A percentile compares a stretch with the other conserved stretches of the same genome.
Evolutionary conservation across 2,113 vertebrate species (phyloP).

Genomic region (Coregonus clupeaformis): DNA sequence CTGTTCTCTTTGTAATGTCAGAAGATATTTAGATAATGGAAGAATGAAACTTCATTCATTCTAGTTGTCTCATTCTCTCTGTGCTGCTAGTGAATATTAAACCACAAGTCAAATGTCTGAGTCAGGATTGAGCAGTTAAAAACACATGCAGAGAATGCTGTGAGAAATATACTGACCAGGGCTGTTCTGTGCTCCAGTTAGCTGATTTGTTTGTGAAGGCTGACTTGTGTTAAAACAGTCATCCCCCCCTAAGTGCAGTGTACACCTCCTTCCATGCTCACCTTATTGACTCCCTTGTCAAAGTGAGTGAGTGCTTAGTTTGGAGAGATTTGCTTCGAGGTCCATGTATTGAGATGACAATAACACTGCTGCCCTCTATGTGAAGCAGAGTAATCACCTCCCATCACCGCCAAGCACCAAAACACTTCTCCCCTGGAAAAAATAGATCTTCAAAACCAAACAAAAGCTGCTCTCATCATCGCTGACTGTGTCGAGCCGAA

Average conservation of each 20-base stretch:
- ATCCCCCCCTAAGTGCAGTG: constrained; percentile 5
- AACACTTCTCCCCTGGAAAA: background rate
- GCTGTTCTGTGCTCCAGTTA: background rate
- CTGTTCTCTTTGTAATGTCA: background rate
- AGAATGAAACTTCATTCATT: background rate
- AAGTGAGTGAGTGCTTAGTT: constrained; percentile 12
- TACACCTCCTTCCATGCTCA: background rate
- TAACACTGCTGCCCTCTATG: background rate
- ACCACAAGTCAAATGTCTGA: background rate
- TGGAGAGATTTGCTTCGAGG: constrained; percentile 4
- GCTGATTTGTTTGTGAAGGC: background rate
- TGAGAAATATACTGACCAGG: background rate
- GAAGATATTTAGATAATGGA: background rate
- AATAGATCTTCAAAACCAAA: constrained; percentile 30
- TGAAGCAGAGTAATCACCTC: background rate
- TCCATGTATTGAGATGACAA: constrained; percentile 15
- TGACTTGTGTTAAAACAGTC: background rate
- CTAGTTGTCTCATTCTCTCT: background rate
- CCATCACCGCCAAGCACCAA: background rate
- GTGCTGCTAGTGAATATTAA: background rate
- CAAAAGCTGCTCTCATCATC: constrained; percentile 4
- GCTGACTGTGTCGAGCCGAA: constrained; percentile 9
- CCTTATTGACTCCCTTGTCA: constrained; percentile 18
- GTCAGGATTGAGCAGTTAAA: background rate
- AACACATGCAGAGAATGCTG: background rate